Percentiles rank a stretch among this genome's conserved stretches.
phyloP scores from a whole-genome alignment of 2,888 invertebrate species.

The Candidula unifasciata region DNA sequence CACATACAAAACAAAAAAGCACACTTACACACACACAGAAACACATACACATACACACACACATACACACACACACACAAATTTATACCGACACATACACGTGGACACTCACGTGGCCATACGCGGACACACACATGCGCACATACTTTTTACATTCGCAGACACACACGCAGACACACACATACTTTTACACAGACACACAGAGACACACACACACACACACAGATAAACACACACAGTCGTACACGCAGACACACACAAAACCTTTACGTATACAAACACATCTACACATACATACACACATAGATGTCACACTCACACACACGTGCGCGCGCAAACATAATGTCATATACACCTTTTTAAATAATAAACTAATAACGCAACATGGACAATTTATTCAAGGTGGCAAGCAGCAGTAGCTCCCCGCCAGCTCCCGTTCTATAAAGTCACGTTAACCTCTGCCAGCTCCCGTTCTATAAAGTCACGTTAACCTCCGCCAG shows the following conservation, averaged over 20 bases:
- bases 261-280: conserved; percentile 6
- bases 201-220: not conserved
- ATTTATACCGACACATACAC: not conserved
- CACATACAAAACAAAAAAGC: too few species aligned
- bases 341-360: too few species aligned
- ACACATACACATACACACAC: not conserved
- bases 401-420: too few species aligned
- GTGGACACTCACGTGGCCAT: not conserved
- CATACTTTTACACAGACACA: not conserved
- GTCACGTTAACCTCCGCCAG: too few species aligned
- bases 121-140: not conserved
- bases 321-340: too few species aligned
- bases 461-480: too few species aligned
- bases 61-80: conserved; percentile 1
- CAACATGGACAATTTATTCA: too few species aligned
- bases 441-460: too few species aligned
- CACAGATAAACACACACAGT: not conserved
- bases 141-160: not conserved
- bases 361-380: too few species aligned
- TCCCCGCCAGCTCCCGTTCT: too few species aligned
- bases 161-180: not conserved
- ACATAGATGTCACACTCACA: too few species aligned
- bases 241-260: not conserved
- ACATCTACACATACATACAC: not conserved
- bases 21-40: not conserved